These are phyloP conservation scores for Pocillopora verrucosa DNA, from an alignment of 64 coral and sea anemone species.

Conservation along the genomic window DNA sequence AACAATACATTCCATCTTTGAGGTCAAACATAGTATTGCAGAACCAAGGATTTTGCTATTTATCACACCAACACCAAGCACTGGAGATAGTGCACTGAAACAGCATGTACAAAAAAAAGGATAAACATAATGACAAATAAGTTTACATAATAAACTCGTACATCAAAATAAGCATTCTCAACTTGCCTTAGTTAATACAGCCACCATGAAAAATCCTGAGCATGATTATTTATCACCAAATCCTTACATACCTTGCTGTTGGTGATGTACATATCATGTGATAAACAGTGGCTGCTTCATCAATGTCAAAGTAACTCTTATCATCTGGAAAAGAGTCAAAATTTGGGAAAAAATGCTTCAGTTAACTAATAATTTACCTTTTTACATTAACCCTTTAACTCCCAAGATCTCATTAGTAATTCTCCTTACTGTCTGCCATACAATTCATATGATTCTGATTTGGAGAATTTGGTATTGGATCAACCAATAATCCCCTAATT, in stretches of 20 bases:
- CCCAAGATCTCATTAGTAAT: no score
- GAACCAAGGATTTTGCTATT: slow-evolving; percentile 76
- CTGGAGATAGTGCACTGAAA: slow-evolving; percentile 51
- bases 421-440: no score
- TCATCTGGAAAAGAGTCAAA: not conserved
- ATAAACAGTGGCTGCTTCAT: slow-evolving; percentile 78
- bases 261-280: slow-evolving; percentile 97
- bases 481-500: no score
- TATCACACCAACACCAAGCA: slow-evolving; percentile 74
- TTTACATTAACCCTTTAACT: no score
- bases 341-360: no score
- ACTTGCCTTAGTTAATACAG: not conserved
- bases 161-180: no score
- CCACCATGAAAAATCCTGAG: not conserved
- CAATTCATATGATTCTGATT: no score
- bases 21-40: slow-evolving; percentile 77
- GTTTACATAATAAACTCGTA: not conserved
- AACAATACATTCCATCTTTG: slow-evolving; percentile 84
- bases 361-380: no score
- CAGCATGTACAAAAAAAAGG: not conserved
- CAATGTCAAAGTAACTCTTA: slow-evolving; percentile 59
- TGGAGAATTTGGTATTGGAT: no score
- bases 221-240: not conserved
- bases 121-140: not conserved
- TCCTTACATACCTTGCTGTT: slow-evolving; percentile 52